These are phyloP conservation scores for Tenualosa ilisha DNA, from an alignment of 2,797 vertebrate species.

Conservation along the genomic window DNA sequence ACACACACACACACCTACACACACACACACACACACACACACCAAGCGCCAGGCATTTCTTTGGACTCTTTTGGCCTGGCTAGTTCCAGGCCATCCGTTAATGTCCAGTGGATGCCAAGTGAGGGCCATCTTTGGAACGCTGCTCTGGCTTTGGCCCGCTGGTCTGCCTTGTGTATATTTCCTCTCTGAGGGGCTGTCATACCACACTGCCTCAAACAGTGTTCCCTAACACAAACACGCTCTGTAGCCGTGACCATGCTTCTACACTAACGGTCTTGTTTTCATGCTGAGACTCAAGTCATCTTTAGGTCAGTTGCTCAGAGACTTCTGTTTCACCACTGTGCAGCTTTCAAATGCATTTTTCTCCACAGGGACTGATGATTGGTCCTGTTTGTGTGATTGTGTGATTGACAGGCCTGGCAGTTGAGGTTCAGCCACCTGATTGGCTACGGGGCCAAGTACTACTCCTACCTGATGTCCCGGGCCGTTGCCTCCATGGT, in stretches of 20 bases:
- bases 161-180: background rate
- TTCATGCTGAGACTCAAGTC: background rate
- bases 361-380: background rate
- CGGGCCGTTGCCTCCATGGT: conserved; percentile 96
- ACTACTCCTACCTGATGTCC: conserved; percentile 98
- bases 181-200: background rate
- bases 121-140: background rate
- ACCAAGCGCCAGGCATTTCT: background rate
- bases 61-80: background rate
- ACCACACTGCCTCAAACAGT: background rate
- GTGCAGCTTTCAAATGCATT: background rate
- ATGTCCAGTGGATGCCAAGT: background rate
- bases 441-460: conserved; percentile 94
- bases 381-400: conserved; percentile 28
- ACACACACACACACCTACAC: too few species aligned
- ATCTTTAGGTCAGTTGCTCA: background rate
- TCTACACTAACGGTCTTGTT: background rate
- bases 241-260: background rate
- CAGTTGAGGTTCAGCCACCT: conserved; percentile 97
- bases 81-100: background rate
- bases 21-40: background rate
- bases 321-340: background rate
- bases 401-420: conserved; percentile 83
- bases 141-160: background rate
- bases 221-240: background rate